Percentiles rank a stretch among this genome's conserved stretches.
phyloP scores from a whole-genome alignment of 2,888 invertebrate species.

The Cacoxenus indagator region DNA sequence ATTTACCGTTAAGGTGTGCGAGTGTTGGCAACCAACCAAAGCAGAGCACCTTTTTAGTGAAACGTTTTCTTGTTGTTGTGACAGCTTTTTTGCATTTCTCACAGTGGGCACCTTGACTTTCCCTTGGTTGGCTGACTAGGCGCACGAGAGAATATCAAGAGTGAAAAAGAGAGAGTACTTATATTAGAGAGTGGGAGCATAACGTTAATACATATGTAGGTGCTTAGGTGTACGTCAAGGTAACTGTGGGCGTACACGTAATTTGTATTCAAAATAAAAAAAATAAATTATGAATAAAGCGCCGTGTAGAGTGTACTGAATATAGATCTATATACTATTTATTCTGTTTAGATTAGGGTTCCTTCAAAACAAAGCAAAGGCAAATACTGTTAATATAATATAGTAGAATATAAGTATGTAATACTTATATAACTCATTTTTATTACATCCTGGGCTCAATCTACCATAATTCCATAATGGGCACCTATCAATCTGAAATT shows the following conservation, averaged over 20 bases:
- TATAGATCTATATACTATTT: too few species aligned
- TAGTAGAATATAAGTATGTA: too few species aligned
- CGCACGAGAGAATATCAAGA: not conserved
- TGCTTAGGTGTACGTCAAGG: not conserved
- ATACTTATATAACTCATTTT: too few species aligned
- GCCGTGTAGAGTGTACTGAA: slow-evolving; percentile 27
- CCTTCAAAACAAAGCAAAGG: too few species aligned
- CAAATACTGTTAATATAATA: too few species aligned
- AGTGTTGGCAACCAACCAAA: slow-evolving; percentile 70
- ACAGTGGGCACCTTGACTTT: slow-evolving; percentile 58
- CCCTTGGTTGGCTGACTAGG: slow-evolving; percentile 34
- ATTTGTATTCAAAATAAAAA: slow-evolving; percentile 22
- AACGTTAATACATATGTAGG: slow-evolving; percentile 3
- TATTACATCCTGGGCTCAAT: too few species aligned
- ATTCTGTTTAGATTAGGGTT: too few species aligned
- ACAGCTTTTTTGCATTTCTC: slow-evolving; percentile 39
- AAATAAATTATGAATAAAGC: slow-evolving; percentile 5
- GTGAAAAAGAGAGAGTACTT: not conserved
- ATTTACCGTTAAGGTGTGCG: slow-evolving; percentile 64
- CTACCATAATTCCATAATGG: too few species aligned
- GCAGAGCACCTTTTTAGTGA: slow-evolving; percentile 57
- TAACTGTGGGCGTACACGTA: slow-evolving; percentile 26
- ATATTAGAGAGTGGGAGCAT: not conserved
- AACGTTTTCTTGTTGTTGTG: slow-evolving; percentile 22
- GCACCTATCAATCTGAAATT: too few species aligned